Evolutionary conservation across 2,888 invertebrate genomes (phyloP).

Genomic region (Ectemnius lituratus): DNA sequence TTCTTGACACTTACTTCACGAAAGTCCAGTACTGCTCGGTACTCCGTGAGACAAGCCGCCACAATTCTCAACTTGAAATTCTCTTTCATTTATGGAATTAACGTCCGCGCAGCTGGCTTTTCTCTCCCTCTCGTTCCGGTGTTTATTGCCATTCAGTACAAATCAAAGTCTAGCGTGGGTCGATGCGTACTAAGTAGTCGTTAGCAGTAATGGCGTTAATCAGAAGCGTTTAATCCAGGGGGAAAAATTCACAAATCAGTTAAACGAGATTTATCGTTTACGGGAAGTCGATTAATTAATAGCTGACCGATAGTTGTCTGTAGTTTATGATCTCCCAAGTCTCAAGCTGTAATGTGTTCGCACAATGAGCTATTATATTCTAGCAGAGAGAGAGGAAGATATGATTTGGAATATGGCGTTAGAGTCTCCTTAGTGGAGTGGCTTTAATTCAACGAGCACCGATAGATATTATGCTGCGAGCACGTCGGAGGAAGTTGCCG

Average conservation of each 20-base stretch:
- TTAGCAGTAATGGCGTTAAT: conserved; percentile 14
- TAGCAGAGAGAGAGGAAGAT: too few species aligned
- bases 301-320: neutral
- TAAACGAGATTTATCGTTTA: neutral
- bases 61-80: too few species aligned
- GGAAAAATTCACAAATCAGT: neutral
- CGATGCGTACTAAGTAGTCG: conserved; percentile 15
- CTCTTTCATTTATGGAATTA: conserved; percentile 21
- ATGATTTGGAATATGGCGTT: too few species aligned
- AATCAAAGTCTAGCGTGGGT: conserved; percentile 37
- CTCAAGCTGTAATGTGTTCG: too few species aligned
- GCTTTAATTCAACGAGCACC: too few species aligned
- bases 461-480: too few species aligned
- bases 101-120: neutral
- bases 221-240: conserved; percentile 15
- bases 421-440: too few species aligned
- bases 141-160: conserved; percentile 15
- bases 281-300: neutral
- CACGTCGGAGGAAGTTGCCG: too few species aligned
- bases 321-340: neutral
- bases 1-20: neutral
- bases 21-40: too few species aligned
- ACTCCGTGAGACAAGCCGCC: too few species aligned
- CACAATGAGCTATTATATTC: too few species aligned
- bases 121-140: conserved; percentile 6